These are phyloP conservation scores for Leptopilina drosophilae DNA, from an alignment of 2,888 invertebrate genomes.

Conservation along the genomic window DNA sequence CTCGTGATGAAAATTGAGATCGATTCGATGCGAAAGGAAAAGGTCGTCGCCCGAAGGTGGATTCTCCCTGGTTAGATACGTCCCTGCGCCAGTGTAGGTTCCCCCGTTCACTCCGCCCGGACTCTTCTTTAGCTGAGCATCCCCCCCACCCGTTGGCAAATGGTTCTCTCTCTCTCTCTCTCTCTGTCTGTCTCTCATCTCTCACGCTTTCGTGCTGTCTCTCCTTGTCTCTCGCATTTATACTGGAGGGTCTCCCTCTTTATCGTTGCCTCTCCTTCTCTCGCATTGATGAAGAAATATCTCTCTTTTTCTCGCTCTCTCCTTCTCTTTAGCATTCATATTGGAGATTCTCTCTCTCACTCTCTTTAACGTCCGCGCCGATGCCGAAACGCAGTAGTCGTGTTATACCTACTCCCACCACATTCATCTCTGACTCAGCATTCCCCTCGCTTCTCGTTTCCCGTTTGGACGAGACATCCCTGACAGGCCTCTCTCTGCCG, in stretches of 20 bases:
- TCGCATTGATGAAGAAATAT: no score
- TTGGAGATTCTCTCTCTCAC: conserved; percentile 39
- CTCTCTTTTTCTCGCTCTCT: conserved; percentile 41
- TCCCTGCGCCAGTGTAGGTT: conserved; percentile 69
- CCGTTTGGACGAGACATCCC: conserved; percentile 55
- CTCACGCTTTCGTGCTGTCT: conserved; percentile 25
- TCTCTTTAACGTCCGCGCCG: conserved; percentile 38
- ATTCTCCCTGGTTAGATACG: conserved; percentile 56
- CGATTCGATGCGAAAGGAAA: conserved; percentile 39
- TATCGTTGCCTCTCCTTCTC: no score
- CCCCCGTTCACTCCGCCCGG: conserved; percentile 53
- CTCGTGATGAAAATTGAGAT: conserved; percentile 35
- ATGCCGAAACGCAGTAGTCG: conserved; percentile 49
- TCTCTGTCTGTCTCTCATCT: conserved; percentile 46
- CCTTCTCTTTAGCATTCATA: conserved; percentile 43
- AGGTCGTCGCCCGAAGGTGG: conserved; percentile 34
- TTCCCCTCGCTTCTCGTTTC: conserved; percentile 53
- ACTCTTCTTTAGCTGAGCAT: conserved; percentile 56
- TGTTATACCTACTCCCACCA: conserved; percentile 47
- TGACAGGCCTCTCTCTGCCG: conserved; percentile 2
- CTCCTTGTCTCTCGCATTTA: neutral
- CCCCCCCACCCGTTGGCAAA: conserved; percentile 55
- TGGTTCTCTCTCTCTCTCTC: conserved; percentile 51
- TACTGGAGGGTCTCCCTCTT: no score
- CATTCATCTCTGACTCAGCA: conserved; percentile 43